Base-by-base conservation (phyloP, 2,113 vertebrate species). In the Hippocampus barbouri region DNA sequence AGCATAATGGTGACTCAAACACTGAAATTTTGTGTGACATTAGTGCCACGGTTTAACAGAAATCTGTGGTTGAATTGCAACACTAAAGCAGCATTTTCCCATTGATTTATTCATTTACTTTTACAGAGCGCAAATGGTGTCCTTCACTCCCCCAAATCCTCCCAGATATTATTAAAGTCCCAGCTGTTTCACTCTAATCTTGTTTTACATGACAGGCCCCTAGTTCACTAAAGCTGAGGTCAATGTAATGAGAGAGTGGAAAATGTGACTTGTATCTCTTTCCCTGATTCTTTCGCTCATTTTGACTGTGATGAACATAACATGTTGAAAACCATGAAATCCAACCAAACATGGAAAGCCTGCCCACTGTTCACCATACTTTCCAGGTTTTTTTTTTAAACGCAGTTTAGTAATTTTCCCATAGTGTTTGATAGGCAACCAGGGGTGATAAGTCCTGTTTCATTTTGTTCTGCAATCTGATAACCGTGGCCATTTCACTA, bases 161-260 rank as follows among this genome's bases (percentile, higher is more conserved):
- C 75, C 73, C 57, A 77, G 74, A 79, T 68, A 65, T 79, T 77
- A 77, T 74, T 74, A 78, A 72, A 62, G 63, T 69, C 66, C 60
- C 76, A 68, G 70, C 70, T 68, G 68, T 76, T 76, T 73, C 67
- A 74, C 75, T 77, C 71, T 71, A 71, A 54, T 72, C 57, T 69
- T 59, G 38, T 65, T 74, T 66, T 69, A 71, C 74, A 61, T 69
- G 71, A 73, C 69, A 68, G 54, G 63, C 80, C 82, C 80, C 82
- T 82, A 72, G 75, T 85, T 88, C 76, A 77, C 71, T 76, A 80
- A 70, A 77, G 77, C 85, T 83, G 81, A 87, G 86, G 84, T 89
- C 85, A 89, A 80, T 66, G 66, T 64, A 78, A 84, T 90, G 86
- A 88, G 76, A 71, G 79, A 88, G 86, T 90, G 87, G 89, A 90